Percentiles rank a stretch among this genome's conserved stretches.
Evolutionary conservation across 1,140 invertebrate genomes (phyloP).

Genomic region (Drosophila willistoni): DNA sequence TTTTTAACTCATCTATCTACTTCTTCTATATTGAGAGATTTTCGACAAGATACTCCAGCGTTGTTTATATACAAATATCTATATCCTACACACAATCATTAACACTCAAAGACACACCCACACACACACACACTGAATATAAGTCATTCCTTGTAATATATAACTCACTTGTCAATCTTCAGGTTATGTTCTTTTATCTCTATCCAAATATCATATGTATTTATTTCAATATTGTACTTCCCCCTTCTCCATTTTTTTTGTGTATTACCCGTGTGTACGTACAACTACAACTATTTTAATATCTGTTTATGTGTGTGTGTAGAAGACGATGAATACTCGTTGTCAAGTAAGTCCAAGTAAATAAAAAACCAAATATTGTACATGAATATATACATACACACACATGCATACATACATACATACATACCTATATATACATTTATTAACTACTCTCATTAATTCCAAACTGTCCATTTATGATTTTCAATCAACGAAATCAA

Average conservation of each 20-base stretch:
- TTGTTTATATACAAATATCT: too few species aligned
- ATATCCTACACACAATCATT: background rate
- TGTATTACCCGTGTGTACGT: slow-evolving; percentile 44
- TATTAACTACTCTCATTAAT: slow-evolving; percentile 49
- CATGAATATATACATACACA: slow-evolving; percentile 41
- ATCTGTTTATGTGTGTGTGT: slow-evolving; percentile 77
- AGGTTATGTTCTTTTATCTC: slow-evolving; percentile 29
- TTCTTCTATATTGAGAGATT: slow-evolving; percentile 5
- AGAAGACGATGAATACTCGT: slow-evolving; percentile 83
- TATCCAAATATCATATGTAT: slow-evolving; percentile 10
- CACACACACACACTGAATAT: slow-evolving; percentile 18
- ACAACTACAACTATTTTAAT: slow-evolving; percentile 75
- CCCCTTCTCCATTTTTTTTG: slow-evolving; percentile 30
- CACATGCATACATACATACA: slow-evolving; percentile 39
- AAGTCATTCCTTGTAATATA: slow-evolving; percentile 46
- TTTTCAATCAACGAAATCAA: slow-evolving; percentile 12
- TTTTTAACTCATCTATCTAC: background rate
- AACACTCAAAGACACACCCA: background rate
- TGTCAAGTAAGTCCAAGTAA: slow-evolving; percentile 79
- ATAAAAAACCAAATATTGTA: slow-evolving; percentile 55
- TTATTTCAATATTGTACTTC: slow-evolving; percentile 71
- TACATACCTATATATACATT: slow-evolving; percentile 47
- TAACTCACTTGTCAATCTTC: slow-evolving; percentile 18
- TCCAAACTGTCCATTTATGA: slow-evolving; percentile 21
- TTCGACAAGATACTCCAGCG: background rate